Evolutionary conservation across 2,888 invertebrate species (phyloP).

Genomic region (Chloroclystis v-ata): DNA sequence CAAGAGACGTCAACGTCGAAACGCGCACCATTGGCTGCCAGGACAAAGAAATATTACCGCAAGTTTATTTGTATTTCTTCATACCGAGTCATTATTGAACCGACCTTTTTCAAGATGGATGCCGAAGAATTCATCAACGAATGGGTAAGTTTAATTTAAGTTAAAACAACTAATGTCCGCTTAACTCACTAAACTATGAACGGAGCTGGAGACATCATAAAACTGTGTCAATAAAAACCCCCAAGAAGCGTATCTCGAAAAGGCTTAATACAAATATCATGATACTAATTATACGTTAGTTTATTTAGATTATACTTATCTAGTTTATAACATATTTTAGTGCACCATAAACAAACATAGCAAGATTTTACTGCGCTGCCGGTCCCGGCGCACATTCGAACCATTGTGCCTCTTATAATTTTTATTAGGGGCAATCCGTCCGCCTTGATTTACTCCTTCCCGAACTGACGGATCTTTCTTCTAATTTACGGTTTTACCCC

Average conservation of each 20-base stretch:
- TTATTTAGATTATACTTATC: constrained; percentile 77
- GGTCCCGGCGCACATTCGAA: constrained; percentile 69
- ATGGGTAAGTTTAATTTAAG: constrained; percentile 14
- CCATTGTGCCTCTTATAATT: constrained; percentile 78
- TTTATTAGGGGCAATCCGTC: constrained; percentile 78
- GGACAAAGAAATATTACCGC: constrained; percentile 74
- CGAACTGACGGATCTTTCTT: constrained; percentile 76
- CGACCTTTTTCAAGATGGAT: constrained; percentile 22
- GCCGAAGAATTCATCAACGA: constrained; percentile 6
- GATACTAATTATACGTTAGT: constrained; percentile 71
- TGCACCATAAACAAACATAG: constrained; percentile 77
- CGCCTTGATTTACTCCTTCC: constrained; percentile 77
- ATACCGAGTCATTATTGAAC: constrained; percentile 39
- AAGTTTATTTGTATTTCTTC: constrained; percentile 55
- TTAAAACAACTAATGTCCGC: constrained; percentile 23
- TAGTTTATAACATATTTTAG: constrained; percentile 78
- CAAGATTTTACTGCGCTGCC: constrained; percentile 74
- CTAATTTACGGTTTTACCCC: constrained; percentile 75
- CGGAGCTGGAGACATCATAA: constrained; percentile 39
- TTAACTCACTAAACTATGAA: constrained; percentile 12
- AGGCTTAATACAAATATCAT: constrained; percentile 61
- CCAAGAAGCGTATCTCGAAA: constrained; percentile 35
- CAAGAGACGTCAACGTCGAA: constrained; percentile 67
- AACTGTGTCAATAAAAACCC: constrained; percentile 47
- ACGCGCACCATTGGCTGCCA: constrained; percentile 66